Evolutionary conservation across 2,888 invertebrate genomes (phyloP).

Genomic region (Nudaria mundana): DNA sequence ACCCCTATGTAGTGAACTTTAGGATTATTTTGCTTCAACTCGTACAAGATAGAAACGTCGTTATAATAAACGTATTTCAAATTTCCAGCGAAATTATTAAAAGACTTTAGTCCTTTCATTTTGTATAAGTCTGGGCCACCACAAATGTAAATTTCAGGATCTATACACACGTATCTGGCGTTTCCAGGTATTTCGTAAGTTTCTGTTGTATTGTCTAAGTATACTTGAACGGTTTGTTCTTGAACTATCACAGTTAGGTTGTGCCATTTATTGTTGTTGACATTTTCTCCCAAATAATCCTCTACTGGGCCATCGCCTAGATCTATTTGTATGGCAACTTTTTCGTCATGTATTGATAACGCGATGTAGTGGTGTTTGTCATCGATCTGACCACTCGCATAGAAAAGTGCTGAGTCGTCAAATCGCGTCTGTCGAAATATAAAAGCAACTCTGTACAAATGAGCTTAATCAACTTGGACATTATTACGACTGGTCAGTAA

Average conservation of each 20-base stretch:
- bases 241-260: constrained; percentile 93
- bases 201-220: constrained; percentile 87
- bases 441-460: neutral
- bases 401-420: constrained; percentile 95
- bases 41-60: constrained; percentile 94
- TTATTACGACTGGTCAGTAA: neutral
- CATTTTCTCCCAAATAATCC: constrained; percentile 84
- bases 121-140: constrained; percentile 92
- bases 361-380: constrained; percentile 95
- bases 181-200: constrained; percentile 86
- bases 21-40: constrained; percentile 90
- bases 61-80: constrained; percentile 96
- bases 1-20: constrained; percentile 91
- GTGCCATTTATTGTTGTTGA: constrained; percentile 92
- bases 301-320: constrained; percentile 90
- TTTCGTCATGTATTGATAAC: constrained; percentile 90
- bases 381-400: constrained; percentile 95
- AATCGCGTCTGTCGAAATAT: constrained; percentile 88
- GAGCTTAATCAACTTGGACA: neutral
- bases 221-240: constrained; percentile 86
- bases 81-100: constrained; percentile 94
- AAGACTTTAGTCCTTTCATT: constrained; percentile 89
- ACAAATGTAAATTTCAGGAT: constrained; percentile 96
- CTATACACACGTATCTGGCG: constrained; percentile 88
- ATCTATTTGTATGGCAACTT: constrained; percentile 92